phyloP scores from a whole-genome alignment of 2,888 invertebrate species.

The Oscheius myriophilus region DNA sequence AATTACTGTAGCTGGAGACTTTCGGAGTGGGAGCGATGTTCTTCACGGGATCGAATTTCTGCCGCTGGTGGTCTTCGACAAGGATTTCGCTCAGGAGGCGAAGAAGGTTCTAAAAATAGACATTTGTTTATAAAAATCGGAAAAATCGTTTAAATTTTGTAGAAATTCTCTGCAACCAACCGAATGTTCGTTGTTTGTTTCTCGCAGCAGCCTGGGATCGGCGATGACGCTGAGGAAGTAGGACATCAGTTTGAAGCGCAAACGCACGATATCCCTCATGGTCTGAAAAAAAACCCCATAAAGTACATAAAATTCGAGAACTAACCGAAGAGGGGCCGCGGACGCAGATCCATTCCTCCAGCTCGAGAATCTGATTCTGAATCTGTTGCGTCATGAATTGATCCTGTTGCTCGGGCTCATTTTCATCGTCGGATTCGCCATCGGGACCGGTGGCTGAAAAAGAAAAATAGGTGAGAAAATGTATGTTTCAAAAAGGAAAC shows the following conservation, averaged over 20 bases:
- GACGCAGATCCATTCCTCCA: not conserved
- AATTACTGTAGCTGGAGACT: no score
- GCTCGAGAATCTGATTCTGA: not conserved
- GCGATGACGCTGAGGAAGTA: constrained; percentile 60
- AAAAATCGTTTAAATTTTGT: constrained; percentile 7
- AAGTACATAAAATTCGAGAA: not conserved
- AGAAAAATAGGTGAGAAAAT: no score
- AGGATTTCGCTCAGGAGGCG: constrained; percentile 23
- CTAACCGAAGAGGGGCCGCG: not conserved
- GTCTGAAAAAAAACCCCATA: constrained; percentile 31
- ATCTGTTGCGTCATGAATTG: no score
- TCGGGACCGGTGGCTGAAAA: constrained; percentile 6
- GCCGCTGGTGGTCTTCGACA: constrained; percentile 26
- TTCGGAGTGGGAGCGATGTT: not conserved
- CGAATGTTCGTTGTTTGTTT: constrained; percentile 1
- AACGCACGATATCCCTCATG: constrained; percentile 46
- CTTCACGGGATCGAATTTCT: constrained; percentile 32
- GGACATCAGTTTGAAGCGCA: constrained; percentile 65
- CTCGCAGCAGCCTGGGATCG: constrained; percentile 33
- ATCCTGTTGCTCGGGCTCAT: no score
- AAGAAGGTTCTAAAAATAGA: constrained; percentile 31
- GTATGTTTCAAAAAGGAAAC: no score
- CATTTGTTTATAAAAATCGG: not conserved
- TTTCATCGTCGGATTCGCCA: no score
- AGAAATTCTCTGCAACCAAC: constrained; percentile 3